A percentile compares a stretch with the other conserved stretches of the same genome.
Conservation (phyloP, 2,888 invertebrate genomes). For the Quadroppia sp. region DNA sequence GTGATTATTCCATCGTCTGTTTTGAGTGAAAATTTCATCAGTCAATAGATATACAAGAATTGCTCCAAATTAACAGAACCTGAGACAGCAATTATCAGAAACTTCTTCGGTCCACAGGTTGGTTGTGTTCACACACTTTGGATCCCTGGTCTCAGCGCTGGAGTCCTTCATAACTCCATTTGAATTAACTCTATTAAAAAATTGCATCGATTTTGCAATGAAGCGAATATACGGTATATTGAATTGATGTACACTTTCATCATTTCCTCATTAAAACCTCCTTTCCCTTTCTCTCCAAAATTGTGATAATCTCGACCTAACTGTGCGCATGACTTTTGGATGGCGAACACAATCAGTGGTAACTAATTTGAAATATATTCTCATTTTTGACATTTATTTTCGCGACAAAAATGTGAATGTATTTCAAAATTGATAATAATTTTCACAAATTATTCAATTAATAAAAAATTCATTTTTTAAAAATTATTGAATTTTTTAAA, state of each 20-base stretch:
- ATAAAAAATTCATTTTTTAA: too few species aligned
- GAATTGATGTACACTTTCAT: neutral
- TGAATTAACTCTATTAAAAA: neutral
- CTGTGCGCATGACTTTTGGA: neutral
- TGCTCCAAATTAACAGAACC: neutral
- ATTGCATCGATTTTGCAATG: neutral
- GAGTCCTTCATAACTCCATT: slow-evolving; percentile 14
- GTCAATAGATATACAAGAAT: neutral
- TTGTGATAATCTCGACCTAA: neutral
- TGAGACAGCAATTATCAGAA: neutral
- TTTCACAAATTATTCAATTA: too few species aligned
- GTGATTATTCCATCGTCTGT: slow-evolving; percentile 9
- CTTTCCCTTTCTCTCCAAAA: neutral
- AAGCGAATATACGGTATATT: neutral
- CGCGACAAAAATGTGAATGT: too few species aligned
- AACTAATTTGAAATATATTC: too few species aligned
- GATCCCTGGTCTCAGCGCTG: neutral
- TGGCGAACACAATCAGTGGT: neutral
- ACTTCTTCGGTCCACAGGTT: slow-evolving; percentile 1
- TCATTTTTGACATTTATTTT: too few species aligned
- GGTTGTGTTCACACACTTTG: neutral
- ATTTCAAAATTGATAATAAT: too few species aligned
- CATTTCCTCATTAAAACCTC: neutral
- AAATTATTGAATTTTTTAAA: too few species aligned
- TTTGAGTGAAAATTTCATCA: neutral